phyloP scores from a whole-genome alignment of 1,140 invertebrate genomes.

The Bombus soroeensis region DNA sequence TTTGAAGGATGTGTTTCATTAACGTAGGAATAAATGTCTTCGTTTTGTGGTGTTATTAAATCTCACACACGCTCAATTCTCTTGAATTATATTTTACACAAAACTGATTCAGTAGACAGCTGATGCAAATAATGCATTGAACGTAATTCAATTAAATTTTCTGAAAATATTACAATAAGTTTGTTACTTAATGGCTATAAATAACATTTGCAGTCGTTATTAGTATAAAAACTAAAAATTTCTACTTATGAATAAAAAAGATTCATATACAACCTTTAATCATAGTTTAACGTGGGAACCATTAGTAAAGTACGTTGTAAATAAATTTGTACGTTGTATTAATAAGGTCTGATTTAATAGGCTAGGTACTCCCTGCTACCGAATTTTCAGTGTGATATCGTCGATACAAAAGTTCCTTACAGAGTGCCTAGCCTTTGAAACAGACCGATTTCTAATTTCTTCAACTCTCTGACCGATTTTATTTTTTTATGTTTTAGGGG shows the following conservation, averaged over 20 bases:
- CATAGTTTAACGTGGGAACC: not conserved
- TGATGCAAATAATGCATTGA: not conserved
- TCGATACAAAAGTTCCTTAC: constrained; percentile 68
- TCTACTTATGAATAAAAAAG: not conserved
- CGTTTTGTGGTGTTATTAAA: not conserved
- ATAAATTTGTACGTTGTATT: constrained; percentile 42
- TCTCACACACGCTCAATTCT: not conserved
- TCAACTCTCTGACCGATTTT: constrained; percentile 28
- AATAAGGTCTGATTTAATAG: constrained; percentile 68
- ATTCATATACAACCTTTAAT: constrained; percentile 2
- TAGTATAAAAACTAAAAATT: not conserved
- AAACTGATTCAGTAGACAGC: not conserved
- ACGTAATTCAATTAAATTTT: not conserved
- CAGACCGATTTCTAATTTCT: constrained; percentile 57
- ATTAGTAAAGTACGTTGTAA: constrained; percentile 18
- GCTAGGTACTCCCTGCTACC: constrained; percentile 72
- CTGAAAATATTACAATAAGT: not conserved
- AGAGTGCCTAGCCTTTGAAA: constrained; percentile 76
- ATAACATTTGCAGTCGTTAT: not conserved
- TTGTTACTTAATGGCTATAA: not conserved
- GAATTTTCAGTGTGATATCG: constrained; percentile 25
- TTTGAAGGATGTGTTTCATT: not conserved
- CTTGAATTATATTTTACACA: not conserved
- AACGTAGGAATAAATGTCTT: not conserved
- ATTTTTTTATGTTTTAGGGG: constrained; percentile 75